Evolutionary conservation across 1,140 invertebrate species (phyloP), one percentile per base, ranked within the genome.

Genomic region (Thalassaphorura encarpata): DNA sequence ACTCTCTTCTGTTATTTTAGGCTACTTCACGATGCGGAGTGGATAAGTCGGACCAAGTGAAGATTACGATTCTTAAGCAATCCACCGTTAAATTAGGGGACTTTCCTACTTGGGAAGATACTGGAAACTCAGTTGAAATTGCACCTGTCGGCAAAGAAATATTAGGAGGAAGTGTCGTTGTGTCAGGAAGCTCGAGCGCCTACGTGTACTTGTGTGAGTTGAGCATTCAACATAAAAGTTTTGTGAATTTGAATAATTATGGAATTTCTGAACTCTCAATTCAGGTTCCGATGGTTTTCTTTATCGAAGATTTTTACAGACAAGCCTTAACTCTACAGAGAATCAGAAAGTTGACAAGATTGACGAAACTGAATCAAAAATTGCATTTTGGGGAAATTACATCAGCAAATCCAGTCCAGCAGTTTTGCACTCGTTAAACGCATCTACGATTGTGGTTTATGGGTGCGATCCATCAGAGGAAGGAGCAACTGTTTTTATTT

Each of bases 401-500:
- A 36, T 64, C 1, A 54, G 53, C 41, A 16, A 3, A 2, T 19
- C 5, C 1, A 50, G 43, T 43, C 45, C 60, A 0, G 57, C 58
- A 1, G 54, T 57, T 21, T 50, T 65, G 29, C 13, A 8, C 26
- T 18, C 41, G 15, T 40, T 52, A 16, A 59, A 58, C 36, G 19
- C 28, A 19, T 29, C 47, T 15, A 53, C 23, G 6, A 24, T 65
- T 6, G 45, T 59, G 18, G 33, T 55, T n/a, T 65, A 62, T 36
- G 59, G 60, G 3, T 41, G 41, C 19, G 54, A 65, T 45, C 29
- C 54, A 18, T 49, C 54, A 4, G 60, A 65, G 45, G 63, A 65
- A 61, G 63, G 63, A 18, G 59, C 56, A 1, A 36, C 54, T 13
- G 54, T 65, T 3, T 43, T 62, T 3, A 40, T 65, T n/a, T 65